Evolutionary conservation across 2,113 vertebrate species (phyloP).

Genomic region (Mobula birostris): DNA sequence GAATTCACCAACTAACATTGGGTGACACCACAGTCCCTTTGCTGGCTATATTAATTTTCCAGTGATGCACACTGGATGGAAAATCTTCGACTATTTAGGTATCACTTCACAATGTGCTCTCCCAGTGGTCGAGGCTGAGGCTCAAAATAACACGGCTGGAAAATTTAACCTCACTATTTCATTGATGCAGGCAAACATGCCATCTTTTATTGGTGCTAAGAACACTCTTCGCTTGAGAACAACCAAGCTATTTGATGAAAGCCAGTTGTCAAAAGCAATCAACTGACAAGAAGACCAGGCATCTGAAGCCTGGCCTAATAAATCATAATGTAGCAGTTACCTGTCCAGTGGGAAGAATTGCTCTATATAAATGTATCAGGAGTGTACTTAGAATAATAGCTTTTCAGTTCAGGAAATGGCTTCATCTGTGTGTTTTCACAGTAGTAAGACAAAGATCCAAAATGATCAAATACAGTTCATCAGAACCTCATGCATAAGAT

Average conservation of each 20-base stretch:
- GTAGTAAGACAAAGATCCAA: not conserved
- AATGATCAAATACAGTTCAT: not conserved
- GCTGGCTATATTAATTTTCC: not conserved
- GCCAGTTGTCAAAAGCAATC: not conserved
- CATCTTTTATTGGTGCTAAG: not conserved
- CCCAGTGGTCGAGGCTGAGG: not conserved
- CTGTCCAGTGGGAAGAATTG: not conserved
- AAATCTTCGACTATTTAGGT: not conserved
- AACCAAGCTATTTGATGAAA: not conserved
- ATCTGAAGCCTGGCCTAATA: not conserved
- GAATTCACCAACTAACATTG: not conserved
- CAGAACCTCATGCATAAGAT: not conserved
- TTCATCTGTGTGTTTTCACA: not conserved
- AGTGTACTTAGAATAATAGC: not conserved
- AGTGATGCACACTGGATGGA: not conserved
- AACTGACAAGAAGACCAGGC: not conserved
- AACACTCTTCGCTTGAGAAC: not conserved
- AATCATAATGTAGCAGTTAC: not conserved
- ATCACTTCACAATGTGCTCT: not conserved
- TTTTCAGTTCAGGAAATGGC: not conserved
- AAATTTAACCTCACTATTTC: conserved; percentile 2
- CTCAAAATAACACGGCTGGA: not conserved
- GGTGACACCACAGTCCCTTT: not conserved
- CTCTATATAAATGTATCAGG: not conserved
- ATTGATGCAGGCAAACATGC: not conserved